Percentiles rank a stretch among this genome's conserved stretches.
Conservation (phyloP, 2,888 invertebrate species). For the Esperia sulphurella region DNA sequence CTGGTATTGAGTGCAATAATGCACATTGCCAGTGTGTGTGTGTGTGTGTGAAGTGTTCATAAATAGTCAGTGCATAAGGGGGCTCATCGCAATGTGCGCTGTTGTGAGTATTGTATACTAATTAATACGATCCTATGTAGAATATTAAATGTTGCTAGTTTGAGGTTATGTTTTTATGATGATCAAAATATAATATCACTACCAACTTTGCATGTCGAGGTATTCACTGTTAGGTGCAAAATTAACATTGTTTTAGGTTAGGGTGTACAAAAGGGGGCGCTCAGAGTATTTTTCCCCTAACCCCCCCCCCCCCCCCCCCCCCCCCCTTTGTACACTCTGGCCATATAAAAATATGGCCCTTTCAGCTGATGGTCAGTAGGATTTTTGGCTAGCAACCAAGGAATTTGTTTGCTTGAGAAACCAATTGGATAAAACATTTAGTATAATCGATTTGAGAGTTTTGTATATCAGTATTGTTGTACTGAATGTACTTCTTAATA, state of each 20-base stretch:
- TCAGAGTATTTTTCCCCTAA: too few relatives aligned
- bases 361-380: slow-evolving; percentile 24
- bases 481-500: too few relatives aligned
- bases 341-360: slow-evolving; percentile 43
- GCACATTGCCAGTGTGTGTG: slow-evolving; percentile 47
- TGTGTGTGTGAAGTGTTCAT: slow-evolving; percentile 67
- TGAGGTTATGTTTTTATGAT: slow-evolving; percentile 66
- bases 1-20: slow-evolving; percentile 58
- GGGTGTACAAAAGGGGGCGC: too few relatives aligned
- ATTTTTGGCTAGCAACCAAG: slow-evolving; percentile 42
- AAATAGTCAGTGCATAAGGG: slow-evolving; percentile 69
- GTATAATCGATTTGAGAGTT: not conserved
- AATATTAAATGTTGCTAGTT: slow-evolving; percentile 34
- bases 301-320: too few relatives aligned
- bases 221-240: too few relatives aligned
- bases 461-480: not conserved
- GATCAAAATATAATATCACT: slow-evolving; percentile 25
- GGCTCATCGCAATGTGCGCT: slow-evolving; percentile 62
- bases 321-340: too few relatives aligned
- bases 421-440: not conserved
- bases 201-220: too few relatives aligned
- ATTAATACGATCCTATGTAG: slow-evolving; percentile 25
- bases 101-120: slow-evolving; percentile 52
- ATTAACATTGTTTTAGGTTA: not conserved
- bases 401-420: slow-evolving; percentile 11